A percentile compares a stretch with the other conserved stretches of the same genome.
These are phyloP conservation scores for Ceratina japonica DNA, from an alignment of 1,140 invertebrate species.

Conservation along the genomic window DNA sequence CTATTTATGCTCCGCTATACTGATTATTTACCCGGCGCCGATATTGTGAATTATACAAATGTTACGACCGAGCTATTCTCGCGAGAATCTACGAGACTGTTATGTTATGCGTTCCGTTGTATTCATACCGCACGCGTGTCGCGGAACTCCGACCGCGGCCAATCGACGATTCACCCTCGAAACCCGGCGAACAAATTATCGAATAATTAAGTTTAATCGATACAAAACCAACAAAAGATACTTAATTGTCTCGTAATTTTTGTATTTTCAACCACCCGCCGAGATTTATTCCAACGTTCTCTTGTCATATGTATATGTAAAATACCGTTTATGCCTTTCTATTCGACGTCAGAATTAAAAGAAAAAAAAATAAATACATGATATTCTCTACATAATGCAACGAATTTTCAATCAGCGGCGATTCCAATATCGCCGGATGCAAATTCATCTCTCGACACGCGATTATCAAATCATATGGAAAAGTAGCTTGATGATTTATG, in stretches of 20 bases:
- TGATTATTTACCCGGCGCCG: conserved; percentile 21
- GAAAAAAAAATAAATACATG: no score
- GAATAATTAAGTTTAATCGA: conserved; percentile 14
- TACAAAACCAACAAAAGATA: neutral
- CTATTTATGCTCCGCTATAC: conserved; percentile 22
- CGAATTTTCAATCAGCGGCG: neutral
- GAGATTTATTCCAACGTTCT: neutral
- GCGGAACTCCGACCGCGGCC: neutral
- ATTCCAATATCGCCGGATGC: neutral
- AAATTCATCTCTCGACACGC: conserved; percentile 6
- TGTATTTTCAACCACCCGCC: neutral
- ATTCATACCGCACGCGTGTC: neutral
- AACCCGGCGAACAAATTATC: conserved; percentile 1
- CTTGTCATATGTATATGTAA: no score
- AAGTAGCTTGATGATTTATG: conserved; percentile 37
- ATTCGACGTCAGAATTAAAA: no score
- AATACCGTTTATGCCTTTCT: no score
- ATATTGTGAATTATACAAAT: conserved; percentile 36
- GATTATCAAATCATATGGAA: conserved; percentile 14
- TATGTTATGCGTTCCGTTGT: neutral
- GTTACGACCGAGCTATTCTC: neutral
- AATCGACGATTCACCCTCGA: neutral
- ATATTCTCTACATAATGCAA: neutral
- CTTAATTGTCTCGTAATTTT: neutral
- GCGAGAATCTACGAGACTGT: neutral